Evolutionary conservation across 2,888 invertebrate species (phyloP), one percentile per base, ranked within the genome.

Genomic region (Drosophila multiciliata): DNA sequence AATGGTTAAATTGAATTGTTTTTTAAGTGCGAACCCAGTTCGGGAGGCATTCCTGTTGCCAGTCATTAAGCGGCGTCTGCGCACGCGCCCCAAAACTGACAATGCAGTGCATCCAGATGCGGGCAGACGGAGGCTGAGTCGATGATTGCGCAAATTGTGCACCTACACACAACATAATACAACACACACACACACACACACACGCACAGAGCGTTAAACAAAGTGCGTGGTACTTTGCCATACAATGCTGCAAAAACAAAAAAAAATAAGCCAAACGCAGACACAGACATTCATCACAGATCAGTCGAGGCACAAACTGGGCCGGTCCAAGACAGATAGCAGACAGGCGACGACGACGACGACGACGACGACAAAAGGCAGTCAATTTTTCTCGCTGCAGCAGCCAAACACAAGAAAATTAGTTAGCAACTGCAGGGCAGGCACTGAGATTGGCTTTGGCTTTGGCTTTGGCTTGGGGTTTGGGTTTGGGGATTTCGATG

Each of bases 91-190:
- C 73, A 71, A 48, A 38, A 38, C 38, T 38, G 6, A 50, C 32
- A 32, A 15, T 42, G 20, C 36, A 42, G 40, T 58, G 40, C 35
- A 52, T 23, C 57, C 36, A 59, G 38, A 63, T 52, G 71, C 67
- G 53, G 45, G 57, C 45, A 50, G 49, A 55, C 33, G 29, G 70
- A 45, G 35, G 55, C 36, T 40, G 72, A 42, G 75, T 80, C 85
- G 82, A 89, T 88, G 90, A 90, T 90, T 87, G 87, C 90, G 78
- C 87, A 87, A 87, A 87, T 87, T 88, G 45, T 45, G 87, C 87
- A 87, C 87, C 87, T 87, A 87, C 87, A 90, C 90, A 81, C 58
- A 84, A 35, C 59, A 45, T 15, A 45, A 23, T 45, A 23, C 23
- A 45, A 7, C 20, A 15, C 7, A 32, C 53, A 65, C 52, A 45